Evolutionary conservation across 2,113 vertebrate genomes (phyloP), one percentile per base, ranked within the genome.

Genomic region (Aldabrachelys gigantea): DNA sequence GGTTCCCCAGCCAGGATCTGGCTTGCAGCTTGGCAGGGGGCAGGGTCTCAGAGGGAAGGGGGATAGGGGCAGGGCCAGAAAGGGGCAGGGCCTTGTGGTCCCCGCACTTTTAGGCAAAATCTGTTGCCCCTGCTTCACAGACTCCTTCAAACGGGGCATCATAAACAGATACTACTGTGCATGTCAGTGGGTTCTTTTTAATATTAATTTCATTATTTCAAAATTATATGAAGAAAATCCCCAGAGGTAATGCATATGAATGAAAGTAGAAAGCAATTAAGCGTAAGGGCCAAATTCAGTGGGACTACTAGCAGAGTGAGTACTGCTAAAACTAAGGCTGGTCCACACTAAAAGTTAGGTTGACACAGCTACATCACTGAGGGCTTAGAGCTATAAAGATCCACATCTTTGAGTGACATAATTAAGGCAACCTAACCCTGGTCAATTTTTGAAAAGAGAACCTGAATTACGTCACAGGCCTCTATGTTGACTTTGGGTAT

Each of bases 371-470:
- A 38, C n/a, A 38, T 38, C n/a, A 21, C n/a, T 72, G 19, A 38
- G 35, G 65, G 65, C n/a, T 72, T 10, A 22, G 35, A n/a, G 65
- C 65, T 72, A 72, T 21, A 72, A 72, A 72, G 22, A 38, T 38
- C 65, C 65, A 72, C 65, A 72, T n/a, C 65, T 38, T 10, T 72
- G 65, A 72, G 65, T 72, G n/a, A 38, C 2, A 5, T 38, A 72
- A 22, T 72, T 38, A 72, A 72, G n/a, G n/a, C 17, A 38, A 21
- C 65, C n/a, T 72, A 72, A 22, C 16, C 19, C 17, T 38, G n/a
- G 47, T 12, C 84, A 87, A n/a, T 38, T 95, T 92, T 91, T 78
- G 8, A 84, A 93, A 90, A 93, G 53, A n/a, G 57, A 95, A 81
- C 35, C 16, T 91, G 89, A 86, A 54, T 93, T 92, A 69, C 82